phyloP scores from a whole-genome alignment of 2,113 vertebrate genomes.

The Ceyx margarethae region DNA sequence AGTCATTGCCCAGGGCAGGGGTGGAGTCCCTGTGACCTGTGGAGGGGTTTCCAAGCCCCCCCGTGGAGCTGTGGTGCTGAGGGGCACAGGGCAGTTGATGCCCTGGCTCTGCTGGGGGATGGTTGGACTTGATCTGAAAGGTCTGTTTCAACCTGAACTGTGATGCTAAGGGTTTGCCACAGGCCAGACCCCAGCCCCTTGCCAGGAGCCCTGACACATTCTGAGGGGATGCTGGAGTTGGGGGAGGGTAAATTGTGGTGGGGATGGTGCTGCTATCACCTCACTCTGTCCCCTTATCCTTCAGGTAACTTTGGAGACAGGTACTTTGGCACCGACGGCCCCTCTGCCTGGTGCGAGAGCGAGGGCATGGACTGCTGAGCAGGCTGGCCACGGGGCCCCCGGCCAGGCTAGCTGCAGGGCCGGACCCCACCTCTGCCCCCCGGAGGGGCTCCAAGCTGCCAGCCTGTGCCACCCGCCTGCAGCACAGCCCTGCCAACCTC shows the following conservation, averaged over 20 bases:
- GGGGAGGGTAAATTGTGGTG: accelerated
- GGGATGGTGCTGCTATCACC: background rate
- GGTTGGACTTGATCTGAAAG: background rate
- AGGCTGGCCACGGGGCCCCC: background rate
- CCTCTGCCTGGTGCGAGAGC: constrained; percentile 79
- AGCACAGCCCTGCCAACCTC: background rate
- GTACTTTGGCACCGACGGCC: constrained; percentile 88
- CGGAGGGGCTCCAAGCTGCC: background rate
- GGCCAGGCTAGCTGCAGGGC: background rate
- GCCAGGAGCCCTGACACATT: accelerated
- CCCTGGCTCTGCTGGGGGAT: background rate
- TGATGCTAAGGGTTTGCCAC: background rate
- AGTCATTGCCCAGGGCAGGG: background rate
- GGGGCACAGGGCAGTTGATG: background rate
- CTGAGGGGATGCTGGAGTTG: background rate
- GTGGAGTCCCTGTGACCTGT: background rate
- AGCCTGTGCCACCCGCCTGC: background rate
- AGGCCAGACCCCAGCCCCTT: background rate
- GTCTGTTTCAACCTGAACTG: background rate
- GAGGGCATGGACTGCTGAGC: constrained; percentile 82
- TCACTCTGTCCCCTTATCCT: background rate
- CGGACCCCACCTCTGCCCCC: background rate
- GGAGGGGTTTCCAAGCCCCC: background rate
- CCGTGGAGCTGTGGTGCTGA: background rate
- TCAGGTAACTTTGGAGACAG: constrained; percentile 91